Evolutionary conservation across 2,888 invertebrate genomes (phyloP).

Genomic region (Platycheirus rosarum): DNA sequence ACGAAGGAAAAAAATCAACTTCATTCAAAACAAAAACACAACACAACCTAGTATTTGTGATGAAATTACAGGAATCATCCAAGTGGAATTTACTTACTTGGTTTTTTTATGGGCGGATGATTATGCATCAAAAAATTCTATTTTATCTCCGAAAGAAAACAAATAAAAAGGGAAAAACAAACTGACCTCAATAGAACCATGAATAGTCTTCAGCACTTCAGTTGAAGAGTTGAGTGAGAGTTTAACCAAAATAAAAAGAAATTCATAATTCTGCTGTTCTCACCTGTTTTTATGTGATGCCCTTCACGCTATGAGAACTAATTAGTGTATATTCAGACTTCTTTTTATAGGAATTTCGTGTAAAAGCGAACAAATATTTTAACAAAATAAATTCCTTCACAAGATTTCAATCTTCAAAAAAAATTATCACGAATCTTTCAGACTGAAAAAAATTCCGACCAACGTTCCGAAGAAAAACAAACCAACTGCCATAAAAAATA

Average conservation of each 20-base stretch:
- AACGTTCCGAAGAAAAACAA: slow-evolving; percentile 32
- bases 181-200: slow-evolving; percentile 11
- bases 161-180: not conserved
- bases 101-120: slow-evolving; percentile 1
- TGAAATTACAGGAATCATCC: slow-evolving; percentile 15
- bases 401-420: not conserved
- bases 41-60: not conserved
- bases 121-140: slow-evolving; percentile 1
- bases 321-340: slow-evolving; percentile 31
- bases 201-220: too few species aligned
- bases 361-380: not conserved
- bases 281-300: not conserved
- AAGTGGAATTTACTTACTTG: too few species aligned
- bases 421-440: not conserved
- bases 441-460: slow-evolving; percentile 11
- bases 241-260: not conserved
- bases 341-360: slow-evolving; percentile 15
- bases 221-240: too few species aligned
- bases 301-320: not conserved
- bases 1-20: too few species aligned
- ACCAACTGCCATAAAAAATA: slow-evolving; percentile 39
- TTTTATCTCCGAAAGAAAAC: not conserved
- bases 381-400: slow-evolving; percentile 19
- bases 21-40: slow-evolving; percentile 30
- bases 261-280: not conserved